phyloP scores from a whole-genome alignment of 2,113 vertebrate genomes.

The Gallinago media region DNA sequence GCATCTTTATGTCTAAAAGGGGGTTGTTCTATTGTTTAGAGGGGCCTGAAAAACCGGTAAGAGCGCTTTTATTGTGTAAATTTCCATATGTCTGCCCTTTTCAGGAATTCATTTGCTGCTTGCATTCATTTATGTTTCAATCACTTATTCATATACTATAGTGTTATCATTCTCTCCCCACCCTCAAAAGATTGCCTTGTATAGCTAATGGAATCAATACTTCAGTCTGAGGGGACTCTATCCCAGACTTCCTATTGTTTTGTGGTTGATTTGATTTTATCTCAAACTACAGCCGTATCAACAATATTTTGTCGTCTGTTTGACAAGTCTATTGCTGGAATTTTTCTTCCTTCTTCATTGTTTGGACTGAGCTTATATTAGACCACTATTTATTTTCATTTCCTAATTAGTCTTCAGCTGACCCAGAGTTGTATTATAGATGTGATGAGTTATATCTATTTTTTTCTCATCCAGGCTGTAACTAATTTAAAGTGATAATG shows the following conservation, averaged over 20 bases:
- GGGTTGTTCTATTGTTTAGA: neutral
- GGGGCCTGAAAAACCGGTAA: neutral
- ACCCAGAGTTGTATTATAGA: neutral
- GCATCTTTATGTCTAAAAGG: slow-evolving; percentile 1
- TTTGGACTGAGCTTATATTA: slow-evolving; percentile 19
- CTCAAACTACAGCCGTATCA: slow-evolving; percentile 39
- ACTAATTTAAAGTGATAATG: slow-evolving; percentile 13
- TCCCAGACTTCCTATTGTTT: slow-evolving; percentile 35
- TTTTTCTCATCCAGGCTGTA: neutral
- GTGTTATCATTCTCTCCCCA: neutral
- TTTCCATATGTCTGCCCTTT: slow-evolving; percentile 44
- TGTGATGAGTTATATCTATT: neutral
- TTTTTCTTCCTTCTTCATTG: slow-evolving; percentile 6
- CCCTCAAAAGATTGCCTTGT: neutral
- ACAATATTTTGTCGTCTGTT: slow-evolving; percentile 37
- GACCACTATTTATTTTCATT: slow-evolving; percentile 31
- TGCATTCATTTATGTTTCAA: slow-evolving; percentile 34
- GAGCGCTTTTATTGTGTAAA: slow-evolving; percentile 35
- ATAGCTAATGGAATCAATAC: slow-evolving; percentile 35
- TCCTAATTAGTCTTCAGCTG: slow-evolving; percentile 42
- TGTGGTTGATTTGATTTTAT: slow-evolving; percentile 54
- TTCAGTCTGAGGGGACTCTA: slow-evolving; percentile 11
- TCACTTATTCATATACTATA: slow-evolving; percentile 15
- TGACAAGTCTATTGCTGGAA: slow-evolving; percentile 27
- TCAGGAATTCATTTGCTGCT: slow-evolving; percentile 57